phyloP scores from a whole-genome alignment of 2,113 vertebrate genomes.

The Lycocorax pyrrhopterus region DNA sequence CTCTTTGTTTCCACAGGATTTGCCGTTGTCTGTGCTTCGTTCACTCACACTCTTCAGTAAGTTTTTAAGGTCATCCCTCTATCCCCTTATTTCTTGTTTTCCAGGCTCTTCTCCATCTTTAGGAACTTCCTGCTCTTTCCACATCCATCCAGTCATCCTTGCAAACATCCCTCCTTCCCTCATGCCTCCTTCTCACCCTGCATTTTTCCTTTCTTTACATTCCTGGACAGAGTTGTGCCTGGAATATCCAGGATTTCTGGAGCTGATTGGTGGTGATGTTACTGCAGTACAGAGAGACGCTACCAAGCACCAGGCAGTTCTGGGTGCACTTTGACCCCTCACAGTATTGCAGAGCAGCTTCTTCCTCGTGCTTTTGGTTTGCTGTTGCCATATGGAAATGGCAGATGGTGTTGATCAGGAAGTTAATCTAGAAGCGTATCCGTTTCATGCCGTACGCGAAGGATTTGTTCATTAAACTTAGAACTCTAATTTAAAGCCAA shows the following conservation, averaged over 20 bases:
- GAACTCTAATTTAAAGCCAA: constrained; percentile 66
- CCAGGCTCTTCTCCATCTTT: not conserved
- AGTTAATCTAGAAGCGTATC: constrained; percentile 59
- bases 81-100: not conserved
- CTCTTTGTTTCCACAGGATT: not conserved
- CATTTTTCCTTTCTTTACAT: not conserved
- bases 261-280: not conserved
- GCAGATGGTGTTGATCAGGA: constrained; percentile 66
- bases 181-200: not conserved
- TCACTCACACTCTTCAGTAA: not conserved
- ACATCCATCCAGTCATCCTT: not conserved
- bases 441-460: constrained; percentile 33
- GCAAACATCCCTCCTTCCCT: not conserved
- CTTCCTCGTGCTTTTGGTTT: constrained; percentile 3
- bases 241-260: not conserved
- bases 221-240: not conserved
- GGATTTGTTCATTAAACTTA: constrained; percentile 63
- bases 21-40: not conserved
- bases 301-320: not conserved
- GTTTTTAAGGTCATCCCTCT: not conserved
- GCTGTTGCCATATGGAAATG: constrained; percentile 38
- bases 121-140: not conserved
- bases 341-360: not conserved
- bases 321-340: not conserved
- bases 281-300: not conserved